Base-by-base conservation (phyloP, 2,113 vertebrate genomes). In the Pterocles orientalis region DNA sequence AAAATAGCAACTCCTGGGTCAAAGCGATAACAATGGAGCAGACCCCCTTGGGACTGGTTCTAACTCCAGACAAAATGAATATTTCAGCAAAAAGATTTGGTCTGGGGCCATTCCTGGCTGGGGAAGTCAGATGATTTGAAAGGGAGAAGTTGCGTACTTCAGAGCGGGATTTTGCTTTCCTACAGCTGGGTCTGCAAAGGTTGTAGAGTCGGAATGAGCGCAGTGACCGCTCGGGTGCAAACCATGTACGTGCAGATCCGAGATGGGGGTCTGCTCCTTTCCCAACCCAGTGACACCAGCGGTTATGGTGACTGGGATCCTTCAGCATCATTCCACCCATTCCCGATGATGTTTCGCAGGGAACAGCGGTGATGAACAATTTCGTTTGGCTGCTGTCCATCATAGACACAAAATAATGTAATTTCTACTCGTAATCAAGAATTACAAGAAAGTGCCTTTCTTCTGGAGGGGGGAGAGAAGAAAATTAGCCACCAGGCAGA, bases 221-320 rank as follows among this genome's bases (percentile, higher is more conserved):
- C 47, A 6, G 79, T 28, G 53, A 14, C 18, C 6, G 1, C 24
- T 28, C 3, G 0, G 33, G 19, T 48, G 45, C 45, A 65, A 53
- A 51, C 50, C 23, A 20, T 1, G 0, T 8, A 17, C 8, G 0
- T 18, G 47, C 34, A 81, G 69, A 34, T 65, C 20, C 0, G 4
- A 18, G 4, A 0, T 24, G n/a, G 5, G 65, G 26, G 17, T 70
- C 66, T 68, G 15, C 69, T 72, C 58, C 54, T 76, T 60, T 51
- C 71, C 78, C 1, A 3, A 57, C 45, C 50, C 34, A 14, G 56
- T 57, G 62, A 34, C 81, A 53, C 23, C 70, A 26, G 26, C 1
- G 6, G 43, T 50, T 54, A 18, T 3, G 7, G 56, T 18, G 47
- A 26, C 36, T 14, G 62, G 64, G 64, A 50, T 39, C 36, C 45